Base-by-base conservation (phyloP, 1,140 invertebrate genomes). In the Pissodes strobi region DNA sequence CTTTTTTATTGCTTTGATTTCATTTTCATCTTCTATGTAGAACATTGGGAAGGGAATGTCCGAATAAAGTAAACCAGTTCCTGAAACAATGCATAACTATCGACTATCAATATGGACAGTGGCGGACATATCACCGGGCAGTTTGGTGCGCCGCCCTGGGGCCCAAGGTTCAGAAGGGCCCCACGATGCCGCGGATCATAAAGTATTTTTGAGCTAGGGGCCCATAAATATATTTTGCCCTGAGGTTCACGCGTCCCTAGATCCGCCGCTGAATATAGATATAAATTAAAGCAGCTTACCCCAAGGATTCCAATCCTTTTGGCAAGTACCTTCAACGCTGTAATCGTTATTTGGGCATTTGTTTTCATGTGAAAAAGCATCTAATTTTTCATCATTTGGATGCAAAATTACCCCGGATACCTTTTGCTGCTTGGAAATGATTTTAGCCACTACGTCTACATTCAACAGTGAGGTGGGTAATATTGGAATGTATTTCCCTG, bases 11-110 rank as follows among this genome's bases (percentile, higher is more conserved):
- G 85, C 83, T 0, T 79, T 62, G 1, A 89, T 80, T 68, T 88
- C 83, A 1, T 81, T 76, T 12, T 77, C 66, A 55, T 86, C 80
- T 2, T 83, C 82, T 25, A 94, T 76, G 61, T 87, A 88, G 79
- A 94, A 94, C 71, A 95, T 90, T 3, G 94, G 91, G 70, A 94
- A 93, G 43, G 86, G 86, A 73, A 92, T 91, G 73, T 95, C 87
- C 69, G 87, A 83, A 71, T 87, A 84, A 58, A 95, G 75, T 3
- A 96, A 76, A 0, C 85, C 84, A 6, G 86, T 88, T 15, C 60
- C 60, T 63, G 25, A 38, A 53, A 53, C 13, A 38, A 56, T 12
- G 2, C 21, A 15, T 18, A 53, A 37, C 15, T 34, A n/a, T n/a
- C n/a, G n/a, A n/a, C n/a, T n/a, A n/a, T n/a, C n/a, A n/a, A n/a